A percentile compares a stretch with the other conserved stretches of the same genome.
Conservation (phyloP, 2,888 invertebrate species). For the Ferdinandea cuprea region DNA sequence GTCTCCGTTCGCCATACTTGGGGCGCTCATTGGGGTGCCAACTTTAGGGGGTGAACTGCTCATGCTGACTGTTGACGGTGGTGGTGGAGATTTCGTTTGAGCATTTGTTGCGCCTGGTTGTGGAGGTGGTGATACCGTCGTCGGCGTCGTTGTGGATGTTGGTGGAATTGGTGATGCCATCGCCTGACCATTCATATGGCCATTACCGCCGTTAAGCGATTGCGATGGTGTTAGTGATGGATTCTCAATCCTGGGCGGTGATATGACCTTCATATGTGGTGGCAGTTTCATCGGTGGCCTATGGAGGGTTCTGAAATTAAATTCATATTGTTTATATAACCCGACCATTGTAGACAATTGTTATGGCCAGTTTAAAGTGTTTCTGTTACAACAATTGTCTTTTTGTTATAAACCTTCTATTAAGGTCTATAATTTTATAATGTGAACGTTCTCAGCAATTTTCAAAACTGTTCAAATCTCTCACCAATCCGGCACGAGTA, state of each 20-base stretch:
- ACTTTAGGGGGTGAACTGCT: slow-evolving; percentile 63
- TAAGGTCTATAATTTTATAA: no score
- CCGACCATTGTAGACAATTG: no score
- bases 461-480: no score
- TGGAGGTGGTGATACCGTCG: slow-evolving; percentile 75
- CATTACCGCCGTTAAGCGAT: slow-evolving; percentile 70
- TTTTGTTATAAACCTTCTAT: no score
- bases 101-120: slow-evolving; percentile 75
- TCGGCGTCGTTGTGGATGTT: slow-evolving; percentile 76
- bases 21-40: slow-evolving; percentile 71
- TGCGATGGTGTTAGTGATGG: slow-evolving; percentile 79
- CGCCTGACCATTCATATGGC: slow-evolving; percentile 63
- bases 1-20: slow-evolving; percentile 76
- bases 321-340: background rate
- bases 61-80: slow-evolving; percentile 69
- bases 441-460: no score
- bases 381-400: no score
- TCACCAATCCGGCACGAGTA: no score
- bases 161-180: slow-evolving; percentile 78
- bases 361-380: no score
- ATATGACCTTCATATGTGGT: slow-evolving; percentile 83
- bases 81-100: slow-evolving; percentile 75
- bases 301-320: slow-evolving; percentile 80
- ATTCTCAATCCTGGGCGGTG: slow-evolving; percentile 82
- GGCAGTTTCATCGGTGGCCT: slow-evolving; percentile 83